Evolutionary conservation across 2,888 invertebrate genomes (phyloP), one percentile per base, ranked within the genome.

Genomic region (Caenorhabditis sp.): DNA sequence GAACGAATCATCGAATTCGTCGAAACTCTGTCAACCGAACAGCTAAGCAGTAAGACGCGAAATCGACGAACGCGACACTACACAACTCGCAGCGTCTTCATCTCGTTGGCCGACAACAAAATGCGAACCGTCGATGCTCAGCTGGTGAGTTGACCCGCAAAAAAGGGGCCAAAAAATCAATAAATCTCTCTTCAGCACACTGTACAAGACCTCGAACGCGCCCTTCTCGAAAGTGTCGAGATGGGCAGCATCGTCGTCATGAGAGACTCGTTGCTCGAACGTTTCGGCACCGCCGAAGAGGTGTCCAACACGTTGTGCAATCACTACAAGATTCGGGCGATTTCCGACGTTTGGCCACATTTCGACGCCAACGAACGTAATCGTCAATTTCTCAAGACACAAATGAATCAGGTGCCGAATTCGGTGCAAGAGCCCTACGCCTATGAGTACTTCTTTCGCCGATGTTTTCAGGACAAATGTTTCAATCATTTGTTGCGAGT

Each of bases 401-500:
- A 73, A 62, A 79, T 79, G 79, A 75, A 78, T 54, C 69, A 73
- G 23, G 76, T 76, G 24, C 71, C 71, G n/a, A 69, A 70, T 23
- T 69, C 65, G 58, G 67, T 63, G 1, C 69, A 67, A 43, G 79
- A 79, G 53, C 77, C 79, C 1, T 77, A 76, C 50, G 79, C 74
- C 36, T 78, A 78, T 51, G 79, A 79, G 62, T 79, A 79, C 49
- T 76, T 73, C 53, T 79, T 79, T 69, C 79, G 79, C 21, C 76
- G 79, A 1, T 69, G 66, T 36, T 73, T 68, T 23, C 37, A 58
- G 1, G 62, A 69, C 31, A 73, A 74, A 37, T 77, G 76, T 24
- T 79, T 79, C 69, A 77, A 79, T 58, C 70, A 78, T 49, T 43
- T 78, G 10, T 62, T 79, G 8, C 57, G 67, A 57, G 71, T 70